Evolutionary conservation across 2,797 vertebrate species (phyloP).

Genomic region (Oreonectes daqikongensis): DNA sequence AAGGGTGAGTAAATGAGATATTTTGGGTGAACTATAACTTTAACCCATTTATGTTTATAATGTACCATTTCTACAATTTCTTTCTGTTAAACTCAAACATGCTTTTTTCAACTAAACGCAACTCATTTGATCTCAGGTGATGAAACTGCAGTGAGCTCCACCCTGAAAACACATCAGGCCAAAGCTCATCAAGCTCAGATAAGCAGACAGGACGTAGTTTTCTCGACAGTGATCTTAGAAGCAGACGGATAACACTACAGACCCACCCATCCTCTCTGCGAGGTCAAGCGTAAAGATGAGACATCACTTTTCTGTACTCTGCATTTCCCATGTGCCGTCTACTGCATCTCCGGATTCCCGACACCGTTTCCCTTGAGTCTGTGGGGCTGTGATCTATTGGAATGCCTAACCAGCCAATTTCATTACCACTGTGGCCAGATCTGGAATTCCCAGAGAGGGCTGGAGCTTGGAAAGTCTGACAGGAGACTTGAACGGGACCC

Average conservation of each 20-base stretch:
- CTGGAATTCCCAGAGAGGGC: slow-evolving; percentile 78
- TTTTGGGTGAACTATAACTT: no score
- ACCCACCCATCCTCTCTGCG: slow-evolving; percentile 68
- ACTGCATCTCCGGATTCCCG: slow-evolving; percentile 67
- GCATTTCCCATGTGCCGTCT: slow-evolving; percentile 69
- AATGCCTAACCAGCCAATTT: slow-evolving; percentile 68
- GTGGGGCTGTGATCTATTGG: slow-evolving; percentile 72
- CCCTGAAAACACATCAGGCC: slow-evolving; percentile 53
- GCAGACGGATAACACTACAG: slow-evolving; percentile 51
- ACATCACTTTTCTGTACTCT: slow-evolving; percentile 71
- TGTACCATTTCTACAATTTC: background rate
- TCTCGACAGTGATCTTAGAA: slow-evolving; percentile 56
- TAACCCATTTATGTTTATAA: background rate
- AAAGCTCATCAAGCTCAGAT: slow-evolving; percentile 56
- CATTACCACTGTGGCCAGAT: slow-evolving; percentile 78
- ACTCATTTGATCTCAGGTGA: background rate
- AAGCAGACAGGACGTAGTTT: slow-evolving; percentile 52
- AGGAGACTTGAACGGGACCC: slow-evolving; percentile 76
- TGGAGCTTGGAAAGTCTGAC: slow-evolving; percentile 74
- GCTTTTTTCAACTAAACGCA: background rate
- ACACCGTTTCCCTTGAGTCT: slow-evolving; percentile 76
- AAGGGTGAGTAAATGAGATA: no score
- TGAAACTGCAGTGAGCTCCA: slow-evolving; percentile 25
- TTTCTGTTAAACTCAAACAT: background rate
- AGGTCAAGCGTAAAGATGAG: slow-evolving; percentile 61